These are phyloP conservation scores for Amblyornis subalaris DNA, from an alignment of 2,113 vertebrate genomes.

Conservation along the genomic window DNA sequence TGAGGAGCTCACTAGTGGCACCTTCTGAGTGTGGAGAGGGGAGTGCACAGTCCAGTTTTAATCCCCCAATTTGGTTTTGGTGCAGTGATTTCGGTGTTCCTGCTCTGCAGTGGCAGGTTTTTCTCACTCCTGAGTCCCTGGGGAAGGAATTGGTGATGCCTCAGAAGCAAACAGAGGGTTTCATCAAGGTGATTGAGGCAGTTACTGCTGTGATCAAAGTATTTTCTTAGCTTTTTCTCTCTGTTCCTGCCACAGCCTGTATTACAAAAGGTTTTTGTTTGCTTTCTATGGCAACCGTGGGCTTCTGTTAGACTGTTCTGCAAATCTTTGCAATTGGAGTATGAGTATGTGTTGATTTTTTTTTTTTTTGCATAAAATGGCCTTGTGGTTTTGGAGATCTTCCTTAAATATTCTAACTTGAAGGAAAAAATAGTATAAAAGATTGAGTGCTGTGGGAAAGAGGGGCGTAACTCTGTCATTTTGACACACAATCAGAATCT, in stretches of 20 bases:
- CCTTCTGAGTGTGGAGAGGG: neutral
- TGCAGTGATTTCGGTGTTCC: neutral
- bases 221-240: neutral
- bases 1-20: neutral
- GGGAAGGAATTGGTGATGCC: neutral
- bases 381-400: neutral
- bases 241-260: neutral
- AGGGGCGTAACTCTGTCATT: neutral
- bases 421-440: neutral
- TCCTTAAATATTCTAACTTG: neutral
- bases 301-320: neutral
- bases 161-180: neutral
- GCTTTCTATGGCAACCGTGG: neutral
- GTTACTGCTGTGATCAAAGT: neutral
- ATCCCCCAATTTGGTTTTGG: fast-evolving
- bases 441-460: neutral
- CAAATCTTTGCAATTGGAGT: neutral
- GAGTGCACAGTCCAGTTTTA: neutral
- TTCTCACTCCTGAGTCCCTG: neutral
- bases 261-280: neutral
- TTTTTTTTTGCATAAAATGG: neutral
- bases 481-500: neutral
- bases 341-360: neutral
- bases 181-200: neutral
- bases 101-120: neutral